Base-by-base conservation (phyloP, 1,140 invertebrate genomes). In the Akabosia matsudoensis region DNA sequence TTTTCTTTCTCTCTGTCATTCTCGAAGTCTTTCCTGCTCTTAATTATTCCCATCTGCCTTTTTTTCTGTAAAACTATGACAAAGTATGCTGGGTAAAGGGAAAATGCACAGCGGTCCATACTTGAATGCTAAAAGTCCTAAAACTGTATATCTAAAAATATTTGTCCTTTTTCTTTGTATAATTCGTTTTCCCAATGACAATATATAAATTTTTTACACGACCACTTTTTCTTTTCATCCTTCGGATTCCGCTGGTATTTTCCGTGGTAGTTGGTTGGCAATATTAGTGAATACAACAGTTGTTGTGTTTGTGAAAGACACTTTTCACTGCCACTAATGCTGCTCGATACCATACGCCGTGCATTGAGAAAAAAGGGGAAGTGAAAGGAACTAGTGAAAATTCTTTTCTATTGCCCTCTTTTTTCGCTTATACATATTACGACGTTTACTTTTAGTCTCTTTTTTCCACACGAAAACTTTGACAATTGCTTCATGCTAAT, bases 401-500 rank as follows among this genome's bases (percentile, higher is more conserved):
- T n/a, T n/a, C n/a, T n/a, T n/a, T 18, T 45, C 37, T 18, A 10
- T 45, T 45, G 7, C 24, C 54, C 54, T 67, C 28, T 28, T 67
- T 30, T 31, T 31, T 30, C 28, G n/a, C n/a, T 67, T 67, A 13
- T 67, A 67, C 61, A 67, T 30, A 67, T 67, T 67, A 67, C 28
- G 61, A 67, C 61, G 31, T 67, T 67, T 67, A 67, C 26, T 67
- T 67, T 45, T 18, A 28, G 22, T 67, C 28, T 31, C n/a, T 30
- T 67, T 67, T 22, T 67, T 67, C 61, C 28, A 67, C 24, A 67
- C 24, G 14, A 45, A n/a, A 61, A 67, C 24, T 67, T 67, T 67
- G 61, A 67, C 61, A 67, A 67, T 67, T 67, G 61, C 61, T 67
- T 67, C 61, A 67, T 67, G 61, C 61, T 67, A 67, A 67, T 67